phyloP scores from a whole-genome alignment of 2,888 invertebrate genomes.

The Zaprionus obscuricornis region DNA sequence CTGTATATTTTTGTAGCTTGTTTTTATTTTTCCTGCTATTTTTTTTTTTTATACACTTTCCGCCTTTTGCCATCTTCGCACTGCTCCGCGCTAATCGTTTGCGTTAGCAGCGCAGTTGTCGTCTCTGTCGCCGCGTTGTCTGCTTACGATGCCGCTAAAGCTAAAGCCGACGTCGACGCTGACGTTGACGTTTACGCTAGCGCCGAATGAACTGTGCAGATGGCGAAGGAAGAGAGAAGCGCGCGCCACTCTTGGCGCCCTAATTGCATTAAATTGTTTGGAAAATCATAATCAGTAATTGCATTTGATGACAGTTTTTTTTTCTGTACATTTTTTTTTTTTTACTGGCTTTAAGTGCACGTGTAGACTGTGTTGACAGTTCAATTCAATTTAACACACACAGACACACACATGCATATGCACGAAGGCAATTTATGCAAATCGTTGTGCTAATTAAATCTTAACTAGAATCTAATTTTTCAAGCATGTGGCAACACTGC shows the following conservation, averaged over 20 bases:
- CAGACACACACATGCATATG: not conserved
- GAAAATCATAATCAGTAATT: conserved; percentile 80
- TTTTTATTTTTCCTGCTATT: conserved; percentile 67
- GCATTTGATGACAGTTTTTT: conserved; percentile 69
- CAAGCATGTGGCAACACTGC: conserved; percentile 47
- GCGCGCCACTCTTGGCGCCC: conserved; percentile 47
- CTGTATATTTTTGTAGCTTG: no score
- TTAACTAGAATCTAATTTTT: conserved; percentile 33
- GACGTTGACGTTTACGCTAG: no score
- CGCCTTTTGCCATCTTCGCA: conserved; percentile 54
- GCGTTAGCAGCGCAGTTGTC: conserved; percentile 58
- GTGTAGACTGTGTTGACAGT: conserved; percentile 29
- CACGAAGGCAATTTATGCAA: conserved; percentile 37
- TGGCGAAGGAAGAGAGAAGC: conserved; percentile 8
- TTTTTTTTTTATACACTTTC: conserved; percentile 56
- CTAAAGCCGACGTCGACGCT: conserved; percentile 15
- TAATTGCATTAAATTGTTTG: conserved; percentile 81
- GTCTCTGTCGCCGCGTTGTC: conserved; percentile 68
- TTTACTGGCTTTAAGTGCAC: conserved; percentile 28
- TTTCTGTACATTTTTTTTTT: conserved; percentile 34
- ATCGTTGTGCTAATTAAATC: conserved; percentile 45
- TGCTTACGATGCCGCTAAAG: conserved; percentile 49
- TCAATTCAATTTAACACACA: conserved; percentile 24
- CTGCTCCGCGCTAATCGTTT: conserved; percentile 66
- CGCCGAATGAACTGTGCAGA: no score